These are phyloP conservation scores for Antechinus flavipes DNA, from an alignment of 2,113 vertebrate genomes.

Conservation along the genomic window DNA sequence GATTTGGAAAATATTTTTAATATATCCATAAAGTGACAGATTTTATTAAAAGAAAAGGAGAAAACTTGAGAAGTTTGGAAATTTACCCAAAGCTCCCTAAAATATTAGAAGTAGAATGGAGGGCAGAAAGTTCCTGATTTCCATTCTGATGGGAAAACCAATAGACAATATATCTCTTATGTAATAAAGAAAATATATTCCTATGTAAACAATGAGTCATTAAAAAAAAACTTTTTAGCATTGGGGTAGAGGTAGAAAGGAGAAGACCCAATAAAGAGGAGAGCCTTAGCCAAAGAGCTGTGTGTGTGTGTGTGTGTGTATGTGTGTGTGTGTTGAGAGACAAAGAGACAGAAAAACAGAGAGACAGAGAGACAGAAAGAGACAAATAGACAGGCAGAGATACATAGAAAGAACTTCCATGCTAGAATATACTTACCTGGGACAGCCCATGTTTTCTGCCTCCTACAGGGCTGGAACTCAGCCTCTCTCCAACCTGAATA, in stretches of 20 bases:
- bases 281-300: neutral
- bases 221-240: neutral
- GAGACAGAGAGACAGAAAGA: neutral
- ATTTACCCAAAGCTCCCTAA: neutral
- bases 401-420: neutral
- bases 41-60: neutral
- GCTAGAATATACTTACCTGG: neutral
- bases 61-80: neutral
- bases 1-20: neutral
- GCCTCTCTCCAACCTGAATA: neutral
- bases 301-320: neutral
- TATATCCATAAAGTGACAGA: neutral
- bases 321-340: neutral
- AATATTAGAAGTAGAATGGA: neutral
- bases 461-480: neutral
- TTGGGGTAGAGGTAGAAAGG: neutral
- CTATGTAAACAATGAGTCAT: neutral
- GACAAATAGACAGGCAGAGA: neutral
- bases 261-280: neutral
- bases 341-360: neutral
- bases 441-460: neutral
- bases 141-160: neutral
- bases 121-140: neutral
- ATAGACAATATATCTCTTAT: neutral
- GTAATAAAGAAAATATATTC: slow-evolving; percentile 14